Evolutionary conservation across 2,888 invertebrate genomes (phyloP), one percentile per base, ranked within the genome.

Genomic region (Calephelis perditalis): DNA sequence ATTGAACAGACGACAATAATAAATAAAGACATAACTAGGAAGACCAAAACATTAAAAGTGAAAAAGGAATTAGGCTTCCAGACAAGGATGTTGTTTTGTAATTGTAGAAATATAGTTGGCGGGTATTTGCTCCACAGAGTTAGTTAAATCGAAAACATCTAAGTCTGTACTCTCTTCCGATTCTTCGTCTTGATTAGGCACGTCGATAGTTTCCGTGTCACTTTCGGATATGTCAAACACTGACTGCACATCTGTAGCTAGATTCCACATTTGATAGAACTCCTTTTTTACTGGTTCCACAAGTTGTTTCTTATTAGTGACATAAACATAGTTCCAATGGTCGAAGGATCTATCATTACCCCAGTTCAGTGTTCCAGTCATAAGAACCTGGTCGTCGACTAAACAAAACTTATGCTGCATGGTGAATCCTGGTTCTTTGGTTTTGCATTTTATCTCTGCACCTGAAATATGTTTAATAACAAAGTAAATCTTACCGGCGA

Each of bases 361-460:
- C 95, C 95, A 96, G 78, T 96, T 95, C 66, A 95, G 91, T 40
- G 95, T 95, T 47, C 96, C 96, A 61, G 92, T 93, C 73, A 95
- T 91, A 9, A 96, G 78, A 57, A 93, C 76, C 66, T 79, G 77
- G 64, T 86, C 82, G 73, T 96, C 96, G 49, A 95, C 82, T 61
- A 96, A 77, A 58, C 92, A 93, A 84, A 95, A 96, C 80, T 96
- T 96, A 79, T 96, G 95, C 75, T 96, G 95, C 95, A 96, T 95
- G 62, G 74, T 79, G 70, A 76, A 75, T 15, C 68, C 63, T 91
- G 83, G 74, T 77, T 92, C 64, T 78, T 80, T 67, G 68, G 74
- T 56, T 74, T 89, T 86, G 70, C 79, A 86, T 78, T 91, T 91
- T 43, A 93, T 85, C 76, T 89, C 86, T 63, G 94, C 91, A 56